phyloP scores from a whole-genome alignment of 2,888 invertebrate genomes.

The Tiliacea aurago region DNA sequence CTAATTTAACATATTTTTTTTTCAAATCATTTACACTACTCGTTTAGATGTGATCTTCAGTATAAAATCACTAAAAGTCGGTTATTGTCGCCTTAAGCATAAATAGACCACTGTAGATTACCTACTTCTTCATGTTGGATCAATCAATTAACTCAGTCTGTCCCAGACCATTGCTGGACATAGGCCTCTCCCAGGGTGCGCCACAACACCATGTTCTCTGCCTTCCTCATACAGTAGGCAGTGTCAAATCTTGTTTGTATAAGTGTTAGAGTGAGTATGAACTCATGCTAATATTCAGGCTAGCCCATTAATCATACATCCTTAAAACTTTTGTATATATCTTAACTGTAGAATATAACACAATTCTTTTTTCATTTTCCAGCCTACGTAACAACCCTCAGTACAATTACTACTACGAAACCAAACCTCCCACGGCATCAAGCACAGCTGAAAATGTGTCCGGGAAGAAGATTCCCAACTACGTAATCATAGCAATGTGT shows the following conservation, averaged over 20 bases:
- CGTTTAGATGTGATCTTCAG: too few species aligned
- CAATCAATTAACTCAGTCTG: neutral
- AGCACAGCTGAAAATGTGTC: neutral
- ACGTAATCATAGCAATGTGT: slow-evolving; percentile 90
- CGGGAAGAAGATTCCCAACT: slow-evolving; percentile 90
- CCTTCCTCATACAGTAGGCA: neutral
- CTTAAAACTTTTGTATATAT: neutral
- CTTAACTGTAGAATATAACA: neutral
- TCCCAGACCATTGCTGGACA: neutral
- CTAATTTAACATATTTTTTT: too few species aligned
- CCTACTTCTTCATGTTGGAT: neutral
- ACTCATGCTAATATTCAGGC: neutral
- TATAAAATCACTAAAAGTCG: too few species aligned
- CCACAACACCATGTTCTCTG: neutral
- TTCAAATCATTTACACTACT: too few species aligned
- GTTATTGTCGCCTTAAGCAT: too few species aligned
- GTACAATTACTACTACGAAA: slow-evolving; percentile 75
- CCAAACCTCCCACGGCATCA: slow-evolving; percentile 50
- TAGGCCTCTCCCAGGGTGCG: neutral
- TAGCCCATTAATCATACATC: neutral
- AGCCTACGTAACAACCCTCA: slow-evolving; percentile 77
- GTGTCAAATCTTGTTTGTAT: neutral
- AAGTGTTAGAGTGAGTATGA: neutral
- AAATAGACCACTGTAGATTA: neutral
- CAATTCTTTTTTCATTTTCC: slow-evolving; percentile 51